Base-by-base conservation (phyloP, 2,113 vertebrate species). In the Gavia stellata region DNA sequence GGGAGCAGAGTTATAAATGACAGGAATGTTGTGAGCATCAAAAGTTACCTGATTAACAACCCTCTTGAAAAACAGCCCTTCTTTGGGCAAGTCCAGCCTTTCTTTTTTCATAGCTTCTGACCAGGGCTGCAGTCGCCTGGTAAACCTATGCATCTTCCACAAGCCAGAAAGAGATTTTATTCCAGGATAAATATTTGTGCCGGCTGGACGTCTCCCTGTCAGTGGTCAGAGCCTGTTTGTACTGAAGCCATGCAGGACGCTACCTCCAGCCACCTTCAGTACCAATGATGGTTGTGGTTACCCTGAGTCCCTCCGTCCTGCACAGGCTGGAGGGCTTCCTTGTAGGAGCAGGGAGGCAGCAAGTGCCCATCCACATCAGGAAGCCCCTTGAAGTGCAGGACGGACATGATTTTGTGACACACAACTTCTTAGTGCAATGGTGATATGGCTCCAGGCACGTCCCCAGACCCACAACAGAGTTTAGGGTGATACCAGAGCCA, bases 261-360 rank as follows among this genome's bases (percentile, higher is more conserved):
- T 31, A 21, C 7, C 40, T 80, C 45, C 31, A 18, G 26, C 33
- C 14, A 13, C 52, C 29, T 66, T 75, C 0, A 0, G 33, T 15
- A 77, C n/a, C 42, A 28, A 44, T 58, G 44, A 55, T 26, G n/a
- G 24, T 29, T 72, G 34, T 59, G 52, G 42, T 81, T 89, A 81
- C n/a, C 24, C n/a, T 29, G 28, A 53, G 63, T 25, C 38, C 21
- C 28, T 7, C 34, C 8, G 7, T 61, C n/a, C 72, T 45, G 12
- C 36, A 15, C 1, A 7, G 42, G 12, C 53, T 81, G 52, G 33
- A 89, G 65, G 45, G 70, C 31, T 89, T n/a, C 21, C 8, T 6
- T 11, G 17, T 9, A 49, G 55, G 25, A 85, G 25, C 36, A 85
- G 25, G 25, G 31, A 87, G 49, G 68, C 25, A 68, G 62, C 10